phyloP scores from a whole-genome alignment of 1,140 invertebrate genomes.

The Reticulitermes speratus region DNA sequence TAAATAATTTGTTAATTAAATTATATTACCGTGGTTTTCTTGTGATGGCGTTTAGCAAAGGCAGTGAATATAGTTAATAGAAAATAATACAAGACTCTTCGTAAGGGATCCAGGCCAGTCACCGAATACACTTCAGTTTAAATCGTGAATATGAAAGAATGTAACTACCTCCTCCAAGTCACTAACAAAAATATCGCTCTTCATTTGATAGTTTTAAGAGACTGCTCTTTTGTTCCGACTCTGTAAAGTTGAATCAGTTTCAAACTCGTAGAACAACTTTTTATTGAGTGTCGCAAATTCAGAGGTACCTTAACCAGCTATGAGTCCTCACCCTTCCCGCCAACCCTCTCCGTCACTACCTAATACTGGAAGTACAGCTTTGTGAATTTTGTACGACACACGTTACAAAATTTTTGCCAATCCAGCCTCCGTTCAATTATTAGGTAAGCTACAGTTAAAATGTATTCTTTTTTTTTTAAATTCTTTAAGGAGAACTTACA shows the following conservation, averaged over 20 bases:
- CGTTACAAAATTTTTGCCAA: neutral
- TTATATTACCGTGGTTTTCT: neutral
- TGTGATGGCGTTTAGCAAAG: neutral
- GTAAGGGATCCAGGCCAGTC: neutral
- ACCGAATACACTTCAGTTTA: neutral
- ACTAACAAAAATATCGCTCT: conserved; percentile 20
- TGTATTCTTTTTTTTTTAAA: no score
- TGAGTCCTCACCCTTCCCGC: conserved; percentile 23
- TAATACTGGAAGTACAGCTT: conserved; percentile 32
- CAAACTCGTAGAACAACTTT: conserved; percentile 30
- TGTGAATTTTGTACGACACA: conserved; percentile 1
- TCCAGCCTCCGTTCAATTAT: neutral
- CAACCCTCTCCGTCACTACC: neutral
- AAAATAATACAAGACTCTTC: neutral
- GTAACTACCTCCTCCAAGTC: neutral
- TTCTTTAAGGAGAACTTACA: no score
- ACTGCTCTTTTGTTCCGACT: conserved; percentile 30
- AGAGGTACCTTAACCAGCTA: conserved; percentile 33
- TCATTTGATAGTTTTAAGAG: conserved; percentile 31
- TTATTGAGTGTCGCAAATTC: conserved; percentile 33
- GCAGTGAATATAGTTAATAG: neutral
- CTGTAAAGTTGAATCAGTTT: conserved; percentile 29
- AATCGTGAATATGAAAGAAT: neutral
- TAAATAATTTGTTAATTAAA: neutral
- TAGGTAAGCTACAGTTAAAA: neutral